A percentile compares a stretch with the other conserved stretches of the same genome.
Conservation (phyloP, 2,797 vertebrate genomes). For the Heliangelus exortis region DNA sequence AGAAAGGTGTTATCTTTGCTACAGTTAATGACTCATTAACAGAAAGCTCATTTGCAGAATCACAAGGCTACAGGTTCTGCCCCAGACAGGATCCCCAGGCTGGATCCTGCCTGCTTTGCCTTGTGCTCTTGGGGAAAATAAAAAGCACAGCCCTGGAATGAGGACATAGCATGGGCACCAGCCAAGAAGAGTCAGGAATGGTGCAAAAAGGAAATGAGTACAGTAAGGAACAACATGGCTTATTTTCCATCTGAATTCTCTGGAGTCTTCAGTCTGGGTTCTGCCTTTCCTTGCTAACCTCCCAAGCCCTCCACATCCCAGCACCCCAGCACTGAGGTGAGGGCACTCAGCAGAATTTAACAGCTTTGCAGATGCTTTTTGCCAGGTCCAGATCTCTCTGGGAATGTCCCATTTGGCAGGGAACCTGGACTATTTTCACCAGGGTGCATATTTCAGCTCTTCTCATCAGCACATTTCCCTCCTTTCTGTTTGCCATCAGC, state of each 20-base stretch:
- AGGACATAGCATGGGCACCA: neutral
- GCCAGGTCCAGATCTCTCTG: neutral
- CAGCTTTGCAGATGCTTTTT: neutral
- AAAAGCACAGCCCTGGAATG: neutral
- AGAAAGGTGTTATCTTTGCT: neutral
- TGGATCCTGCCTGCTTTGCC: neutral
- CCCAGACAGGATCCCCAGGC: neutral
- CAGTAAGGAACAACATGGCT: neutral
- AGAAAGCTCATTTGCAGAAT: neutral
- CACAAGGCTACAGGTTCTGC: neutral
- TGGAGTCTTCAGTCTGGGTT: accelerated
- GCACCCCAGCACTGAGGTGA: accelerated
- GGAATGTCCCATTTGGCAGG: neutral
- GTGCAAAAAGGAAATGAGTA: neutral
- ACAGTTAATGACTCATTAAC: neutral
- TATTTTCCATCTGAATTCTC: neutral
- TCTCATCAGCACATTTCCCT: neutral
- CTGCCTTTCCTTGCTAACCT: neutral
- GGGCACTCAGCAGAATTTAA: neutral
- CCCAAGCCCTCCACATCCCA: neutral
- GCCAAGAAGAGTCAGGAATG: neutral
- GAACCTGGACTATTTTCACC: neutral
- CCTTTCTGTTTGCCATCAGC: neutral
- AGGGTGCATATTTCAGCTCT: neutral
- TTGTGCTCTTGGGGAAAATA: neutral